These are phyloP conservation scores for Pristionchus fissidentatus DNA, from an alignment of 2,888 invertebrate species.

Conservation along the genomic window DNA sequence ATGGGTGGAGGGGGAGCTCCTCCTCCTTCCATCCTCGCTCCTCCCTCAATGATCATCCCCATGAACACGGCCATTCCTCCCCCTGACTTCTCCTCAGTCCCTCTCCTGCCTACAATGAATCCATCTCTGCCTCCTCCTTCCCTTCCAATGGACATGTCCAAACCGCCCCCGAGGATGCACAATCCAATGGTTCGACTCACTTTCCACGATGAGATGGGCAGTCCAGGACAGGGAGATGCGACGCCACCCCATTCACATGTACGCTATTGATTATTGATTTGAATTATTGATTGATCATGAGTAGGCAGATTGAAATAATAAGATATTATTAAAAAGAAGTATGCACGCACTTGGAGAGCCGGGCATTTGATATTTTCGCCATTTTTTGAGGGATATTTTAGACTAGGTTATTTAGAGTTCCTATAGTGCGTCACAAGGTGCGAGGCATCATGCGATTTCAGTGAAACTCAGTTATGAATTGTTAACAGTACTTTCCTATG, in stretches of 20 bases:
- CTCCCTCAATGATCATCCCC: slow-evolving; percentile 28
- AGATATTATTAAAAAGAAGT: not conserved
- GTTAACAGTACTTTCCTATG: too few species aligned
- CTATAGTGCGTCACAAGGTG: too few species aligned
- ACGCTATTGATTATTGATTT: not conserved
- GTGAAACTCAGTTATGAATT: too few species aligned
- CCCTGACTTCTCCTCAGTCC: slow-evolving; percentile 10
- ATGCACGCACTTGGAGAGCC: not conserved
- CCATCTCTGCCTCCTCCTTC: slow-evolving; percentile 18
- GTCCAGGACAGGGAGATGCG: not conserved
- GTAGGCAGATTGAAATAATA: not conserved
- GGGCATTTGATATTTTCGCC: not conserved
- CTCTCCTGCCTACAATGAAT: not conserved
- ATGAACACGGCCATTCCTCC: slow-evolving; percentile 26
- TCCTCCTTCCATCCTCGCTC: too few species aligned
- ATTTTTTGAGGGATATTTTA: too few species aligned
- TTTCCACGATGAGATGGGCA: slow-evolving; percentile 36
- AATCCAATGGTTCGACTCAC: slow-evolving; percentile 1
- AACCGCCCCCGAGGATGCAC: not conserved
- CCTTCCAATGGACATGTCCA: not conserved
- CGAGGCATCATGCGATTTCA: too few species aligned
- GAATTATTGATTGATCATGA: not conserved
- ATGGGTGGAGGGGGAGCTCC: not conserved
- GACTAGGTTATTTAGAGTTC: too few species aligned
- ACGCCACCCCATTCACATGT: not conserved